phyloP scores from a whole-genome alignment of 2,113 vertebrate genomes.

The Panthera tigris region DNA sequence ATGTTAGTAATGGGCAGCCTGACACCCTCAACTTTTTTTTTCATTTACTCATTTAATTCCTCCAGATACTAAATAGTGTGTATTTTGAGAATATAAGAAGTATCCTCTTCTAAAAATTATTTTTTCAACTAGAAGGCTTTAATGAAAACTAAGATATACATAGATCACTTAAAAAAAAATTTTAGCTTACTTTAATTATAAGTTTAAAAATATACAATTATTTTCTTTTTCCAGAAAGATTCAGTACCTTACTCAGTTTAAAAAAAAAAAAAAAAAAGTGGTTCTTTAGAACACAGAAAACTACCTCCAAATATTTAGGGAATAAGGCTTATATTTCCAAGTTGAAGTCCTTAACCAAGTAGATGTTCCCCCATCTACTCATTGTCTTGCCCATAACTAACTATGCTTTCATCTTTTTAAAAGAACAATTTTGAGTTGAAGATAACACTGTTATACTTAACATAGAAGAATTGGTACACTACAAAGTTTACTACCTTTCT shows the following conservation, averaged over 20 bases:
- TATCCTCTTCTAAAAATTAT: neutral
- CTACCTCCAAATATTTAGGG: neutral
- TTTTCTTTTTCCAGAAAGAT: slow-evolving; percentile 16
- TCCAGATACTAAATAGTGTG: neutral
- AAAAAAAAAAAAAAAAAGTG: neutral
- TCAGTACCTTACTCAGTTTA: neutral
- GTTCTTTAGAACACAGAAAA: neutral
- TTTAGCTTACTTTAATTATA: slow-evolving; percentile 24
- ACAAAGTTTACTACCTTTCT: slow-evolving; percentile 7
- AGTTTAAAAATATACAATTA: neutral
- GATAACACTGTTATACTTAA: neutral
- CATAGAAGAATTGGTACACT: neutral
- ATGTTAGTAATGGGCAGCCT: slow-evolving; percentile 83
- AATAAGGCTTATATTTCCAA: neutral
- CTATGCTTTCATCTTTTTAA: slow-evolving; percentile 63
- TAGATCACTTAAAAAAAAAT: neutral
- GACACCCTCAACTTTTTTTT: neutral
- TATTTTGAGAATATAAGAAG: neutral
- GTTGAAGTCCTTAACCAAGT: neutral
- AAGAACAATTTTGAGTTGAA: slow-evolving; percentile 39
- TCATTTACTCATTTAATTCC: neutral
- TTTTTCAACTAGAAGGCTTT: slow-evolving; percentile 8
- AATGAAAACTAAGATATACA: neutral
- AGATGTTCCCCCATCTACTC: neutral
- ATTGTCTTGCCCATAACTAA: slow-evolving; percentile 83